phyloP scores from a whole-genome alignment of 2,113 vertebrate species.

The Cairina moschata region DNA sequence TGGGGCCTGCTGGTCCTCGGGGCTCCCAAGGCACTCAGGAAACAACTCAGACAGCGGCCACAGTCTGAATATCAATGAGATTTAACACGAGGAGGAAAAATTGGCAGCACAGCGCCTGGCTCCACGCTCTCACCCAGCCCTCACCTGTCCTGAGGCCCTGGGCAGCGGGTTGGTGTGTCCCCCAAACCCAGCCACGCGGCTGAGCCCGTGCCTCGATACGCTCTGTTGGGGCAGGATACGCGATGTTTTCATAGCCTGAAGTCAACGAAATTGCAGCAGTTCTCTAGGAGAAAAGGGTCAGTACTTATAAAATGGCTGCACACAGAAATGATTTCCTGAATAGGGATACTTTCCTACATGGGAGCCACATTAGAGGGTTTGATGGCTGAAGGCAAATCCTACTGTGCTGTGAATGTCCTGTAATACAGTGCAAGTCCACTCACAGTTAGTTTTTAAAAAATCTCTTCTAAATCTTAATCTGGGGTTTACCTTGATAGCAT shows the following conservation, averaged over 20 bases:
- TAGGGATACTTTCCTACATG: background rate
- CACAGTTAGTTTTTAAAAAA: background rate
- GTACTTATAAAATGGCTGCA: background rate
- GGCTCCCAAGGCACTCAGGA: background rate
- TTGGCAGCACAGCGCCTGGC: background rate
- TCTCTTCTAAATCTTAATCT: background rate
- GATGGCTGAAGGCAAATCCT: background rate
- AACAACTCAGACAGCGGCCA: background rate
- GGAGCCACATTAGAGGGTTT: background rate
- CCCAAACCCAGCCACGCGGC: background rate
- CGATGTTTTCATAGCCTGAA: background rate
- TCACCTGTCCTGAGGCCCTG: rapidly evolving
- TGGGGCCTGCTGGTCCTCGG: background rate
- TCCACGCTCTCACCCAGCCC: background rate
- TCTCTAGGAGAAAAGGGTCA: background rate
- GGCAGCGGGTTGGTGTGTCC: background rate
- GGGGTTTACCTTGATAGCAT: background rate
- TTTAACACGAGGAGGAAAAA: background rate
- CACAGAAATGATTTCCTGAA: background rate
- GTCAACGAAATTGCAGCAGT: background rate
- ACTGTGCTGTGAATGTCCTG: background rate
- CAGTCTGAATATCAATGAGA: too few species aligned
- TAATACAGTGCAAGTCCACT: background rate
- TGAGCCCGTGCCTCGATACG: background rate
- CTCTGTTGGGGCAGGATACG: background rate